Percentiles rank a stretch among this genome's conserved stretches.
Evolutionary conservation across 2,797 vertebrate genomes (phyloP).

Genomic region (Gorsachius magnificus): DNA sequence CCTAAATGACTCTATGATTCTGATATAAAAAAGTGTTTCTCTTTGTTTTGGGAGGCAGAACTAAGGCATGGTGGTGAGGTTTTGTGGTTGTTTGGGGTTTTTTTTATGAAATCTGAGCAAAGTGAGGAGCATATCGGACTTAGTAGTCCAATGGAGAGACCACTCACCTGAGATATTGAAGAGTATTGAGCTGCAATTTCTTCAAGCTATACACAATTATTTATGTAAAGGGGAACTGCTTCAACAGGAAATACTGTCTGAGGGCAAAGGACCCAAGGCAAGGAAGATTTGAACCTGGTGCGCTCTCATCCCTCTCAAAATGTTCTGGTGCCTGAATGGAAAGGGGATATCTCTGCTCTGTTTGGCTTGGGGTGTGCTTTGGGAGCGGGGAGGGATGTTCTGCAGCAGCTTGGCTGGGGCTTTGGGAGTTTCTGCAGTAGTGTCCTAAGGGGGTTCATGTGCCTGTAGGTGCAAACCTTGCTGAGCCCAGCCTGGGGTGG

Average conservation of each 20-base stretch:
- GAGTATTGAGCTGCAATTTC: no score
- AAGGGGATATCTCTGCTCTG: not conserved
- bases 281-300: not conserved
- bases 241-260: not conserved
- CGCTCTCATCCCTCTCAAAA: not conserved
- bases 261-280: not conserved
- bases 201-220: not conserved
- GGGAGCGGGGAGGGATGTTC: not conserved
- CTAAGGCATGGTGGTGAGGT: not conserved
- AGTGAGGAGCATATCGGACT: not conserved
- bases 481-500: not conserved
- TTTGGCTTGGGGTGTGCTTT: not conserved
- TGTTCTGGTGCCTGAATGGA: not conserved
- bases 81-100: no score
- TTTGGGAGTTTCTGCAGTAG: fast-evolving
- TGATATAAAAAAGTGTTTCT: not conserved
- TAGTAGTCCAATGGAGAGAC: not conserved
- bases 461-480: not conserved
- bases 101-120: not conserved
- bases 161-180: not conserved
- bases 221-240: not conserved
- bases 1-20: not conserved
- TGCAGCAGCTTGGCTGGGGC: not conserved
- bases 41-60: not conserved
- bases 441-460: fast-evolving